These are phyloP conservation scores for Apamea epomidion DNA, from an alignment of 2,888 invertebrate genomes.

Conservation along the genomic window DNA sequence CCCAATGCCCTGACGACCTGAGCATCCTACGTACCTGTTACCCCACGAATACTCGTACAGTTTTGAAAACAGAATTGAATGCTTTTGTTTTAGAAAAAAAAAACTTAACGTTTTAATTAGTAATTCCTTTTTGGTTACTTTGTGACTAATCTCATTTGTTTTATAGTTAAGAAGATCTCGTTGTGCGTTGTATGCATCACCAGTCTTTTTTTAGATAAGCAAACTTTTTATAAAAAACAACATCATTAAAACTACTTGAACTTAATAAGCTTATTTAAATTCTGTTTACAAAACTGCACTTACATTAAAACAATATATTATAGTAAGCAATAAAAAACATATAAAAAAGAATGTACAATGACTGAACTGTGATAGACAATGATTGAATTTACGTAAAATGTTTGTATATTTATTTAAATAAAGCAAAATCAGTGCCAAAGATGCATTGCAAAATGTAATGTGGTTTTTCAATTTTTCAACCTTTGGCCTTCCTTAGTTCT, in stretches of 20 bases:
- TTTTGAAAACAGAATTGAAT: conserved; percentile 75
- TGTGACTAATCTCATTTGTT: conserved; percentile 28
- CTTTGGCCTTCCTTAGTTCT: background rate
- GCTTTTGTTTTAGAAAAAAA: conserved; percentile 13
- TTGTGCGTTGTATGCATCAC: conserved; percentile 50
- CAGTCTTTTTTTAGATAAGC: conserved; percentile 57
- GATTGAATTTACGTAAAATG: conserved; percentile 78
- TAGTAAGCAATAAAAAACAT: conserved; percentile 80
- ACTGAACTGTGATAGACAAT: conserved; percentile 89
- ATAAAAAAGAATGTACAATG: conserved; percentile 82
- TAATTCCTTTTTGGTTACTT: conserved; percentile 12
- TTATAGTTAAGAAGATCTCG: conserved; percentile 59
- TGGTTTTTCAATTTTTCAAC: conserved; percentile 40
- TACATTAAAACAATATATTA: conserved; percentile 66
- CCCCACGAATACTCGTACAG: conserved; percentile 73
- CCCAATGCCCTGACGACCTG: conserved; percentile 59
- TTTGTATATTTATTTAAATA: conserved; percentile 83
- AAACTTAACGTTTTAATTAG: background rate
- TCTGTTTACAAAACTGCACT: conserved; percentile 77
- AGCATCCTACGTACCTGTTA: conserved; percentile 70
- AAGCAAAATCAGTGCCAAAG: conserved; percentile 89
- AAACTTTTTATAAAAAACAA: conserved; percentile 17
- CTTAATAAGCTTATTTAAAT: conserved; percentile 59
- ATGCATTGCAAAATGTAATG: conserved; percentile 84
- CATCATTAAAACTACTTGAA: conserved; percentile 37